Evolutionary conservation across 1,140 invertebrate species (phyloP).

Genomic region (Drosophila tristis): DNA sequence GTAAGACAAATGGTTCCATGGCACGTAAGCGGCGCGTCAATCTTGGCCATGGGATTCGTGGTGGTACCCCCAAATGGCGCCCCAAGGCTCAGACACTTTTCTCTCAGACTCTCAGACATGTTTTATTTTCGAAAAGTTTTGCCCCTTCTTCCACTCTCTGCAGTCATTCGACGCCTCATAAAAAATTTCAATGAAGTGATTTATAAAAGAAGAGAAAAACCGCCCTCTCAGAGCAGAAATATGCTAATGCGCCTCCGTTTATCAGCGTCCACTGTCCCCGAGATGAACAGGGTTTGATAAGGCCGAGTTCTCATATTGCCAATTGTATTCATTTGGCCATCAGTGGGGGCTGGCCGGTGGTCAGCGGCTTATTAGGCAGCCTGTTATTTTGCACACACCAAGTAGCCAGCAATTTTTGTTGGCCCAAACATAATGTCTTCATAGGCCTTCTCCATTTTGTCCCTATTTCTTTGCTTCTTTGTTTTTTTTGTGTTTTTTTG

Average conservation of each 20-base stretch:
- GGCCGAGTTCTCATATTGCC: slow-evolving; percentile 10
- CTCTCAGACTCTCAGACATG: slow-evolving; percentile 36
- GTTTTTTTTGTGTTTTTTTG: slow-evolving; percentile 24
- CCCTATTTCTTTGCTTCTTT: neutral
- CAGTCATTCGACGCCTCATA: slow-evolving; percentile 60
- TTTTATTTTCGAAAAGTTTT: slow-evolving; percentile 50
- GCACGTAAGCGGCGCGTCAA: slow-evolving; percentile 76
- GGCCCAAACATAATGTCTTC: slow-evolving; percentile 65
- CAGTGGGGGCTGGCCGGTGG: slow-evolving; percentile 24
- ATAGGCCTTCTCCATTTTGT: slow-evolving; percentile 13
- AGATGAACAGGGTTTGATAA: slow-evolving; percentile 16
- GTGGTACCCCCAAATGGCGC: slow-evolving; percentile 2
- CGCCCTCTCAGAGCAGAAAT: slow-evolving; percentile 31
- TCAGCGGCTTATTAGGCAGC: slow-evolving; percentile 55
- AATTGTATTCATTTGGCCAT: slow-evolving; percentile 34
- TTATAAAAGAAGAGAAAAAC: slow-evolving; percentile 47
- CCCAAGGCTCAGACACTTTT: slow-evolving; percentile 50
- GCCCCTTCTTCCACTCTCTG: neutral
- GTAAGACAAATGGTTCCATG: slow-evolving; percentile 70
- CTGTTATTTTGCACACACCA: slow-evolving; percentile 58
- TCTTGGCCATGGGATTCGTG: slow-evolving; percentile 33
- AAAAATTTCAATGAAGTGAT: slow-evolving; percentile 81
- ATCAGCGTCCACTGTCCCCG: slow-evolving; percentile 32
- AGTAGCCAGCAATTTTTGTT: slow-evolving; percentile 41
- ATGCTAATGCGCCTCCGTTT: slow-evolving; percentile 68